Evolutionary conservation across 2,888 invertebrate genomes (phyloP).

Genomic region (Miltochrista miniata): DNA sequence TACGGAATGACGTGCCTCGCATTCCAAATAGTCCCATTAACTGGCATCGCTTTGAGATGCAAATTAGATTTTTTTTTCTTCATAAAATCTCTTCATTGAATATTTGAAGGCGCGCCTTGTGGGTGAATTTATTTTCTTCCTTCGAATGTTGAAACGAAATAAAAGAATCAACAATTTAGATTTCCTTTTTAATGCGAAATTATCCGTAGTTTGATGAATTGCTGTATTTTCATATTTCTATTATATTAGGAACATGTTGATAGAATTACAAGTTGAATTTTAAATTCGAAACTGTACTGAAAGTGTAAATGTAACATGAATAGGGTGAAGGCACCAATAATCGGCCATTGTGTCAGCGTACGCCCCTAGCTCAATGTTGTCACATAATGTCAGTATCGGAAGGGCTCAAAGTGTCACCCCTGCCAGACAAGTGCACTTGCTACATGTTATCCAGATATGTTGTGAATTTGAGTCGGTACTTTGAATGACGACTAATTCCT

Average conservation of each 20-base stretch:
- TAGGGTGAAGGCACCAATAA: slow-evolving; percentile 69
- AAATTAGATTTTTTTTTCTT: slow-evolving; percentile 74
- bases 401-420: slow-evolving; percentile 80
- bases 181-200: slow-evolving; percentile 22
- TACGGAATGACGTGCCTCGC: slow-evolving; percentile 72
- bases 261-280: slow-evolving; percentile 29
- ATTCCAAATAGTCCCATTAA: slow-evolving; percentile 74
- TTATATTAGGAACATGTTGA: slow-evolving; percentile 23
- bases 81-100: slow-evolving; percentile 78
- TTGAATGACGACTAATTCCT: slow-evolving; percentile 82
- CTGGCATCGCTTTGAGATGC: slow-evolving; percentile 79
- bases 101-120: slow-evolving; percentile 69
- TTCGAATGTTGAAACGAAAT: slow-evolving; percentile 54
- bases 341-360: slow-evolving; percentile 65
- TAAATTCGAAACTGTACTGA: slow-evolving; percentile 39
- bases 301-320: slow-evolving; percentile 46
- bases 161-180: slow-evolving; percentile 41
- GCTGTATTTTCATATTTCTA: no score
- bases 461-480: slow-evolving; percentile 69
- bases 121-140: slow-evolving; percentile 70
- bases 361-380: slow-evolving; percentile 68
- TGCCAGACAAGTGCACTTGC: slow-evolving; percentile 76
- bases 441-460: slow-evolving; percentile 75
- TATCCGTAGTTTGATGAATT: no score
- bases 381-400: slow-evolving; percentile 79